phyloP scores from a whole-genome alignment of 2,888 invertebrate species.

The Fissipunctia ypsillon region DNA sequence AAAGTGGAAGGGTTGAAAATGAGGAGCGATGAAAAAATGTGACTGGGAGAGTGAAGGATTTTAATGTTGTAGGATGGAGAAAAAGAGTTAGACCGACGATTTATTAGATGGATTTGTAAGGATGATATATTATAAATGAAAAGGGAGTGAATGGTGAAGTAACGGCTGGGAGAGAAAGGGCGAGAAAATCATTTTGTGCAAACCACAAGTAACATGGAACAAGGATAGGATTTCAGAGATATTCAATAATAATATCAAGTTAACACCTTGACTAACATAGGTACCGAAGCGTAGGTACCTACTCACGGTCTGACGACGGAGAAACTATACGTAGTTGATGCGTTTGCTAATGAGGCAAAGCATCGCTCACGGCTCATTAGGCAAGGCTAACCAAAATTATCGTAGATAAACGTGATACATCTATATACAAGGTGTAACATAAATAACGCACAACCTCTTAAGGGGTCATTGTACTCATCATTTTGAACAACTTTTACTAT shows the following conservation, averaged over 20 bases:
- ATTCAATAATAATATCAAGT: not conserved
- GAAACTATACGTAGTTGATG: slow-evolving; percentile 11
- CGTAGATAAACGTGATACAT: not conserved
- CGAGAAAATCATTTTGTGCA: not conserved
- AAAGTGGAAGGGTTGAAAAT: not conserved
- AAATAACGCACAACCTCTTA: too few species aligned
- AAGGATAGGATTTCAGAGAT: not conserved
- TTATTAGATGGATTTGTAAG: not conserved
- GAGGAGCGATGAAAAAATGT: not conserved
- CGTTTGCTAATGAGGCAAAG: slow-evolving; percentile 34
- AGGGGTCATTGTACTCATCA: too few species aligned
- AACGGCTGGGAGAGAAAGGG: not conserved
- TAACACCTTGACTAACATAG: not conserved
- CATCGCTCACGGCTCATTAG: slow-evolving; percentile 11
- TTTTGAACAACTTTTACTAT: too few species aligned
- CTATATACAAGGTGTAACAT: not conserved
- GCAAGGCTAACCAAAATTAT: slow-evolving; percentile 3
- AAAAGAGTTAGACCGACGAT: too few species aligned
- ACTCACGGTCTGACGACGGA: not conserved
- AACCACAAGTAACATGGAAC: not conserved
- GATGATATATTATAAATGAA: not conserved
- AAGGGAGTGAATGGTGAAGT: not conserved
- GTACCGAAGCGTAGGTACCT: not conserved
- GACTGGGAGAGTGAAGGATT: not conserved
- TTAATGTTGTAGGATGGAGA: not conserved